Evolutionary conservation across 2,113 vertebrate species (phyloP).

Genomic region (Ginglymostoma cirratum): DNA sequence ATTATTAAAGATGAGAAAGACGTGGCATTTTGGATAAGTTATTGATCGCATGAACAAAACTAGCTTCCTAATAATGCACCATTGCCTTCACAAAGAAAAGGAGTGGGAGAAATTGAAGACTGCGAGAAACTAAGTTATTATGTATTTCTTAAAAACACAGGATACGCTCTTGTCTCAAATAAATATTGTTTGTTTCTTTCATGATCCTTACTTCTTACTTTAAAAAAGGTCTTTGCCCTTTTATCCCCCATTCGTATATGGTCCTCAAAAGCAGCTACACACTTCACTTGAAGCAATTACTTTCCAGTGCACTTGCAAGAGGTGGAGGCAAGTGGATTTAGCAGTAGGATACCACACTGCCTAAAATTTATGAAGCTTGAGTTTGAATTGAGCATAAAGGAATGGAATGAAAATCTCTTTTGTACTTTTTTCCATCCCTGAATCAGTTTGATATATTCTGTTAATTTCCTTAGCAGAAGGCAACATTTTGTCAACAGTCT

Average conservation of each 20-base stretch:
- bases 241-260: neutral
- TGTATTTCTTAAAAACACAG: neutral
- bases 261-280: neutral
- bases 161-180: neutral
- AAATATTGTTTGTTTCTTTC: neutral
- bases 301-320: neutral
- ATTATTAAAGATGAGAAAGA: neutral
- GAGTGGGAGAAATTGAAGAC: neutral
- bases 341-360: neutral
- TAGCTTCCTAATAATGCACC: neutral
- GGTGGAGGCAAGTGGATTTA: neutral
- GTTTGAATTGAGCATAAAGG: neutral
- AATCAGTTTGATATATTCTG: no score
- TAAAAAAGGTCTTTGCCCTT: neutral
- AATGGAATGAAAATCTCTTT: neutral
- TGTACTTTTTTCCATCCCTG: neutral
- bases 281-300: neutral
- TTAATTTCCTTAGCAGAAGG: neutral
- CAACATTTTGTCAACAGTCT: neutral
- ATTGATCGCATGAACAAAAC: neutral
- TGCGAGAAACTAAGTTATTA: neutral
- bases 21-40: neutral
- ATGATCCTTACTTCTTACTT: neutral
- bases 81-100: neutral
- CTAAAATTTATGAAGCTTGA: no score